A percentile compares a stretch with the other conserved stretches of the same genome.
phyloP scores from a whole-genome alignment of 2,888 invertebrate species.

The Temnothorax ravouxi region DNA sequence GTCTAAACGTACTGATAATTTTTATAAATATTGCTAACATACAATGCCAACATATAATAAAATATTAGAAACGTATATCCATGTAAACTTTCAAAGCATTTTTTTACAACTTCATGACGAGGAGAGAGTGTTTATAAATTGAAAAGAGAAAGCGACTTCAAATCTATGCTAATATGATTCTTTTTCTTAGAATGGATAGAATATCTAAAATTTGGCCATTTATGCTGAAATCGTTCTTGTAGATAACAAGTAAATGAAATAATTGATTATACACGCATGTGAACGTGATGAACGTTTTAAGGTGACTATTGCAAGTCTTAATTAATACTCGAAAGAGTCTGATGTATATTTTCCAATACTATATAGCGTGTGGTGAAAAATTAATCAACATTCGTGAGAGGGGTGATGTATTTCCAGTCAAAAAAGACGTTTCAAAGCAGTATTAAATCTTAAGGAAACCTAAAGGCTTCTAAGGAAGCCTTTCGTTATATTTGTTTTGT shows the following conservation, averaged over 20 bases:
- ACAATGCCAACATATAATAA: constrained; percentile 10
- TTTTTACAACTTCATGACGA: not conserved
- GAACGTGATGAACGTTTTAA: constrained; percentile 66
- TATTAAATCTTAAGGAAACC: too few relatives aligned
- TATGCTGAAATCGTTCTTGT: constrained; percentile 25
- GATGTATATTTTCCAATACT: constrained; percentile 41
- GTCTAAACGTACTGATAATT: not conserved
- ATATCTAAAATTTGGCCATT: constrained; percentile 16
- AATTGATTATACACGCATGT: constrained; percentile 18
- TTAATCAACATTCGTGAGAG: constrained; percentile 13
- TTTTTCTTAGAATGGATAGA: not conserved
- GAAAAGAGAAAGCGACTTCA: not conserved
- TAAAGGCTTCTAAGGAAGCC: too few relatives aligned
- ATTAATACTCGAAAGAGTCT: constrained; percentile 59
- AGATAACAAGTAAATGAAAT: constrained; percentile 33
- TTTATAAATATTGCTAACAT: constrained; percentile 45
- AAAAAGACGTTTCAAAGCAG: not conserved
- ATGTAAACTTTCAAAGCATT: not conserved
- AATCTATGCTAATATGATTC: not conserved
- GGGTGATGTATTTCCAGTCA: not conserved
- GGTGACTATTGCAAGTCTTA: constrained; percentile 66
- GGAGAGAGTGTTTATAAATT: not conserved
- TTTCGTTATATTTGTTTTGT: too few relatives aligned
- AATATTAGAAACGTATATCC: not conserved
- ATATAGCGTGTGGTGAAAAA: constrained; percentile 31